Percentiles rank a stretch among this genome's conserved stretches.
phyloP scores from a whole-genome alignment of 2,888 invertebrate genomes.

The Caenorhabditis japonica region DNA sequence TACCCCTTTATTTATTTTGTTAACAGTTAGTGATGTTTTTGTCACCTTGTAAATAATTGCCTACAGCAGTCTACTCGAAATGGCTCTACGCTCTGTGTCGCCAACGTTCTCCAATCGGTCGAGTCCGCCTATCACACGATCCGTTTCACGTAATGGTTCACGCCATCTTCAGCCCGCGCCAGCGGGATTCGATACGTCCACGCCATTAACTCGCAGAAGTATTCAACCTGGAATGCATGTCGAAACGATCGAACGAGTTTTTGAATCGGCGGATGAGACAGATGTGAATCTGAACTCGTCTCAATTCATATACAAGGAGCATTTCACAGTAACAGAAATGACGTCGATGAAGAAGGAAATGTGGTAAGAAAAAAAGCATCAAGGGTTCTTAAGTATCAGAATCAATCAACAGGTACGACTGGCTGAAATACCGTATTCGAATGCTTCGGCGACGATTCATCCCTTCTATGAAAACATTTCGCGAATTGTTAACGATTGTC shows the following conservation, averaged over 20 bases:
- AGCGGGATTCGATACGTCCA: slow-evolving; percentile 17
- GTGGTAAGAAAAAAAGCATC: slow-evolving; percentile 18
- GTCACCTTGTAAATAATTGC: no score
- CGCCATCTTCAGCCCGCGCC: no score
- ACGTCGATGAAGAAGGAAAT: slow-evolving; percentile 18
- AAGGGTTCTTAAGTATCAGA: no score
- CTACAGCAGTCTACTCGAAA: slow-evolving; percentile 11
- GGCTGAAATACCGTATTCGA: slow-evolving; percentile 17
- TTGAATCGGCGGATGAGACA: slow-evolving; percentile 32
- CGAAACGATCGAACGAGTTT: slow-evolving; percentile 17
- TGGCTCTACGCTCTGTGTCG: slow-evolving; percentile 30
- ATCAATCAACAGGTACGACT: slow-evolving; percentile 25
- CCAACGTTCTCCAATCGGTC: slow-evolving; percentile 20
- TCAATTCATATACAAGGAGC: slow-evolving; percentile 32
- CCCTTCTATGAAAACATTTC: slow-evolving; percentile 4
- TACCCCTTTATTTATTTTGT: not conserved
- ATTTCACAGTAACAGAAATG: slow-evolving; percentile 28
- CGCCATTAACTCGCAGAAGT: slow-evolving; percentile 17
- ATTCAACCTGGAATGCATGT: slow-evolving; percentile 12
- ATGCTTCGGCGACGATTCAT: slow-evolving; percentile 18
- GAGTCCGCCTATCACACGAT: slow-evolving; percentile 39
- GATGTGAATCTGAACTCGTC: slow-evolving; percentile 19
- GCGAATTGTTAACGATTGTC: slow-evolving; percentile 4
- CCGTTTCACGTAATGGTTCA: slow-evolving; percentile 13
- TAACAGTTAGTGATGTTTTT: not conserved